Base-by-base conservation (phyloP, 2,797 vertebrate species). In the Halcyon smyrnensis region DNA sequence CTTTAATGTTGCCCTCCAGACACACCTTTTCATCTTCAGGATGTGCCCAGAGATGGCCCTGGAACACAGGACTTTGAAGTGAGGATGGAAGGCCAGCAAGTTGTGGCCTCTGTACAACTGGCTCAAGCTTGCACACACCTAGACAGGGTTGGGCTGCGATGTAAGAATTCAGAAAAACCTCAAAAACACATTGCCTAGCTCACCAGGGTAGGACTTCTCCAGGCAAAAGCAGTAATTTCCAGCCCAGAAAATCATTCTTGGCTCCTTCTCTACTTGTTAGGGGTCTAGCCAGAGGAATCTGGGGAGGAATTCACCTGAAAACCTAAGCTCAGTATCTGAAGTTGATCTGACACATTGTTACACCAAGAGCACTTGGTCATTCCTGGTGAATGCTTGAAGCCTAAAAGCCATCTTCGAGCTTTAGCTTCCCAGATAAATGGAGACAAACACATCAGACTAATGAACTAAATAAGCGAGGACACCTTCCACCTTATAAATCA, bases 231-330 rank as follows among this genome's bases (percentile, higher is more conserved):
- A 88, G 45, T 18, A 1, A 28, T 54, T 91, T 89, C 45, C 76
- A 91, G 68, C 19, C 3, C 7, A 36, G 45, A 36, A 60, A 77
- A 60, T 77, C 25, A 73, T 88, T 76, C 57, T 51, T 86, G 79
- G 85, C 80, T 90, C 43, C 59, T 39, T 65, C 59, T 65, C 59
- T 79, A 27, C 76, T 81, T 87, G 50, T 6, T 62, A 10, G 16
- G 90, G 25, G 39, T 85, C 37, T 27, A 89, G 51, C 28, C 89
- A 77, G 54, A 68, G 28, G 34, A 89, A 30, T 59, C 25, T 67
- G 27, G 25, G 48, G n/a, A 69, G n/a, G 71, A 90, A 96, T 91
- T 88, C 63, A 50, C 88, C 85, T 75, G 64, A 84, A 95, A 91
- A 78, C n/a, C 73, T 41, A 25, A 36, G 41, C 68, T 81, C 39